These are phyloP conservation scores for Spodoptera litura DNA, from an alignment of 1,140 invertebrate genomes.

Conservation along the genomic window DNA sequence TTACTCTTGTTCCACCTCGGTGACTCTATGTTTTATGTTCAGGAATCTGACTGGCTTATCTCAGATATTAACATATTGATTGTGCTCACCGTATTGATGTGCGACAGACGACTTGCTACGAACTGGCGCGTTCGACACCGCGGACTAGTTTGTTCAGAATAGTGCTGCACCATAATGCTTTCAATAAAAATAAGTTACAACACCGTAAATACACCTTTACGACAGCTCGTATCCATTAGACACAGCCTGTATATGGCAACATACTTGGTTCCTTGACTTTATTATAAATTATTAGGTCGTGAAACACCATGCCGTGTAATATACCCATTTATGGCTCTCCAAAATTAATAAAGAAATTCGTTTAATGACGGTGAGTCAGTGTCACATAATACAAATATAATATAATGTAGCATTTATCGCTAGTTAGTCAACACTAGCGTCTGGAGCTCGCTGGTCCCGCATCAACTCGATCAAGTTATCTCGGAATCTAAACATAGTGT, in stretches of 20 bases:
- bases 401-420: conserved; percentile 51
- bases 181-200: conserved; percentile 64
- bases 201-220: conserved; percentile 64
- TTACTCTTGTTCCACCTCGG: conserved; percentile 74
- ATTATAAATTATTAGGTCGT: conserved; percentile 63
- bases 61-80: conserved; percentile 84
- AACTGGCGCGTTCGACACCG: conserved; percentile 48
- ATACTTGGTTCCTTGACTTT: conserved; percentile 55
- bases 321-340: conserved; percentile 49
- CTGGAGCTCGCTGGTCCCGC: conserved; percentile 61
- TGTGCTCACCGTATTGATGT: conserved; percentile 78
- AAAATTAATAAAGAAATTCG: conserved; percentile 53
- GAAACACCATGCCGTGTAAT: conserved; percentile 48
- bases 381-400: conserved; percentile 46
- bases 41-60: conserved; percentile 80
- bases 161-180: conserved; percentile 55
- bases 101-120: conserved; percentile 59
- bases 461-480: conserved; percentile 78
- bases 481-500: conserved; percentile 74
- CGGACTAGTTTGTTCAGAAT: conserved; percentile 56
- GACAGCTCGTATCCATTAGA: conserved; percentile 55
- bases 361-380: conserved; percentile 33
- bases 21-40: conserved; percentile 72
- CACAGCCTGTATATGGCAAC: conserved; percentile 53
- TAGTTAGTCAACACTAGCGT: conserved; percentile 59